Base-by-base conservation (phyloP, 2,888 invertebrate species). In the Drosophila formosana region DNA sequence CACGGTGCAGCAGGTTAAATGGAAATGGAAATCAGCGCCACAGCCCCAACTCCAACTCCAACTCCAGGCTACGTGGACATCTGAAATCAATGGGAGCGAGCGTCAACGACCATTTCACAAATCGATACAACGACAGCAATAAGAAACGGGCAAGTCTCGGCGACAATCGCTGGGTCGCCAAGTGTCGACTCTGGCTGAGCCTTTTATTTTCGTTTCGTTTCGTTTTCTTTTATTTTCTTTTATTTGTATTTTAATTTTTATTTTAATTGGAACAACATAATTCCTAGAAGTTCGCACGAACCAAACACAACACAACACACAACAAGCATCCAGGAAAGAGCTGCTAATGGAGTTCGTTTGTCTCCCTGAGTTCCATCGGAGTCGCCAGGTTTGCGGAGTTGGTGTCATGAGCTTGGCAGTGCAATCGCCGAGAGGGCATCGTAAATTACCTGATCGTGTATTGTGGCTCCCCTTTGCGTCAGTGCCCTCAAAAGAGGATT, bases 251-350 rank as follows among this genome's bases (percentile, higher is more conserved):
- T 88, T 73, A 82, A 89, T 82, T 90, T 89, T 90, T 88, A 90
- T 89, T 90, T 90, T 89, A 92, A 91, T 85, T 90, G 91, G 92
- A 91, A 92, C 91, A 91, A 92, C 91, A 91, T 91, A 91, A 91
- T 91, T 91, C 91, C 88, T 88, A 90, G 91, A 91, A 92, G 87
- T 87, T 82, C 84, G 82, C 88, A 81, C 81, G 83, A 85, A 88
- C 80, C 67, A 82, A 87, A 64, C 87, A 75, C 72, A 63, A 71
- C 66, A 66, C 34, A 37, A 37, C 37, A 37, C 34, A 34, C 9
- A 11, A 11, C 32, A 34, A 2, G 58, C 57, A 56, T 64, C 53
- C 69, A 61, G 66, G 55, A 51, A 72, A 71, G 74, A 71, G 74
- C 72, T 75, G 78, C 86, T 84, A 85, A 89, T 89, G 89, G 85